These are phyloP conservation scores for Ooceraea biroi DNA, from an alignment of 1,140 invertebrate genomes.

Conservation along the genomic window DNA sequence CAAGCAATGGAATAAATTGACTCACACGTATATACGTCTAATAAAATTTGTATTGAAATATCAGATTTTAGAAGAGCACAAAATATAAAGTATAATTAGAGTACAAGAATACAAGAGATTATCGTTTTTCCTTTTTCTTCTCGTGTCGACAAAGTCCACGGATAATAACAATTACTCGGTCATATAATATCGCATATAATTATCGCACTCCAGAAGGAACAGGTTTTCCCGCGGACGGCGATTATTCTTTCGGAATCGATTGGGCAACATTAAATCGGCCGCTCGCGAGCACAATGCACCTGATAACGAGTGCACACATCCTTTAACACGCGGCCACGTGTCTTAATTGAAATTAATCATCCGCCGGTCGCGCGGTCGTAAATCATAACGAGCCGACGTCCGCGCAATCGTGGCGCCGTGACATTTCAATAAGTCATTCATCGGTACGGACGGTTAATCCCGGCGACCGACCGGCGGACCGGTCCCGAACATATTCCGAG, in stretches of 20 bases:
- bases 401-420: constrained; percentile 70
- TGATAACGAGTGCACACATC: constrained; percentile 54
- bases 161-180: no score
- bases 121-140: no score
- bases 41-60: not conserved
- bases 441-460: constrained; percentile 61
- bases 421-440: constrained; percentile 74
- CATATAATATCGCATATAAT: no score
- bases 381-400: constrained; percentile 70
- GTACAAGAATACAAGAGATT: no score
- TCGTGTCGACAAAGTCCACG: no score
- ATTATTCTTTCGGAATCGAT: constrained; percentile 12
- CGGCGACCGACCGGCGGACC: constrained; percentile 15
- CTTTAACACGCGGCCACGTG: constrained; percentile 57
- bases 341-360: constrained; percentile 76
- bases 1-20: not conserved
- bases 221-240: no score
- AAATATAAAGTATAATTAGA: no score
- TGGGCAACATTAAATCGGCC: constrained; percentile 27
- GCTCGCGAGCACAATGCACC: constrained; percentile 38
- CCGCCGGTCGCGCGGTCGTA: constrained; percentile 62
- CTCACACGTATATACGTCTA: not conserved
- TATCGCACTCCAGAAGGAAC: no score
- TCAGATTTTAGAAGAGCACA: not conserved
- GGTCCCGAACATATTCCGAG: constrained; percentile 59